A percentile compares a stretch with the other conserved stretches of the same genome.
Conservation (phyloP, 2,797 vertebrate genomes). For the Helicolenus hilgendorfi region DNA sequence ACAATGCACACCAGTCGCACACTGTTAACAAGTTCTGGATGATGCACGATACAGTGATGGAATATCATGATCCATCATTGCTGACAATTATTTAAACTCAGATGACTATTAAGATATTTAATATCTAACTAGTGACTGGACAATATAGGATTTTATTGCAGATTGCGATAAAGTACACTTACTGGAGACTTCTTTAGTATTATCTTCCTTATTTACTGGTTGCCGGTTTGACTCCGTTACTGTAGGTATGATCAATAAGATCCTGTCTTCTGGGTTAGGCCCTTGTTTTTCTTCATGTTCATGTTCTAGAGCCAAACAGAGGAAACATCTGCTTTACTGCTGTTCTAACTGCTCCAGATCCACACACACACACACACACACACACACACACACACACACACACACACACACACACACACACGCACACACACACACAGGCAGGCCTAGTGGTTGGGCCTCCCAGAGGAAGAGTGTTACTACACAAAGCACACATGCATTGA, state of each 20-base stretch:
- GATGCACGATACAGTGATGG: background rate
- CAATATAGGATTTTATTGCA: background rate
- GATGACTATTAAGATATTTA: background rate
- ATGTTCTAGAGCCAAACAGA: constrained; percentile 85
- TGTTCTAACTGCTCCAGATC: constrained; percentile 81
- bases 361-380: constrained; percentile 54
- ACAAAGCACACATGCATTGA: constrained; percentile 56
- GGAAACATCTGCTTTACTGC: constrained; percentile 93
- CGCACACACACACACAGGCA: constrained; percentile 29
- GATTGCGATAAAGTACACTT: background rate
- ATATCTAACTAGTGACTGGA: background rate
- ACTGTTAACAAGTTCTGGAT: background rate
- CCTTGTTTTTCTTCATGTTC: constrained; percentile 66
- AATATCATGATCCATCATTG: background rate
- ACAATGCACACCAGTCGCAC: background rate
- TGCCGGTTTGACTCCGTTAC: background rate
- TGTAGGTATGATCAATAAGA: constrained; percentile 32
- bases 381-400: constrained; percentile 35
- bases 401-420: constrained; percentile 52
- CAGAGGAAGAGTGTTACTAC: constrained; percentile 68
- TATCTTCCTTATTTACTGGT: background rate
- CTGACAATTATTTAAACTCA: background rate
- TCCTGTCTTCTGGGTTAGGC: constrained; percentile 32
- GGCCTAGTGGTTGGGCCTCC: constrained; percentile 58
- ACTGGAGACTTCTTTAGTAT: background rate